Conservation (phyloP, 2,113 vertebrate genomes). For the Sarotherodon lohbergeri region DNA sequence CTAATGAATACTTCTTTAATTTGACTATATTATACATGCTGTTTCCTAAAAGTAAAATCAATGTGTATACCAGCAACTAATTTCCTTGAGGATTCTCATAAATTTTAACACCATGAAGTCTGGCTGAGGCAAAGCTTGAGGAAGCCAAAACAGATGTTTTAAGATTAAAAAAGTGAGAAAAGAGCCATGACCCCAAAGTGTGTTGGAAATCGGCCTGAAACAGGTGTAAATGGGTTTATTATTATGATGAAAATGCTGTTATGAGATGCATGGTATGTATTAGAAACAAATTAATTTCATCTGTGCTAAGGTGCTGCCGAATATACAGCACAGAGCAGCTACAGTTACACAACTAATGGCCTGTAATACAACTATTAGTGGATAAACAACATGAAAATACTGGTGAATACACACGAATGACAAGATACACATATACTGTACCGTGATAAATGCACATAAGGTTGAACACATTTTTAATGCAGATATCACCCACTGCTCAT, state of each 20-base stretch:
- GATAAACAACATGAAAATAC: not conserved
- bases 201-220: constrained; percentile 4
- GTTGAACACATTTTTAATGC: not conserved
- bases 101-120: constrained; percentile 19
- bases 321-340: not conserved
- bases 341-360: not conserved
- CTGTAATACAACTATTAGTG: not conserved
- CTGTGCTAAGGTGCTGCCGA: not conserved
- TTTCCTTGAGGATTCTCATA: constrained; percentile 20
- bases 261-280: not conserved
- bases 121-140: constrained; percentile 8
- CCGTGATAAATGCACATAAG: not conserved
- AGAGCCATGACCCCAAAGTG: constrained; percentile 9
- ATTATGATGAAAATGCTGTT: constrained; percentile 5
- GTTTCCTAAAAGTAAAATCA: constrained; percentile 38
- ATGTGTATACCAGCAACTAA: constrained; percentile 21
- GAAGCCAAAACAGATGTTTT: constrained; percentile 56
- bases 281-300: not conserved
- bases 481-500: not conserved
- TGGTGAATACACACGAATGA: not conserved
- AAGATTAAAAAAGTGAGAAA: constrained; percentile 14
- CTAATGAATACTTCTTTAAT: not conserved
- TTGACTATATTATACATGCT: not conserved
- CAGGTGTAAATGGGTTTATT: constrained; percentile 42
- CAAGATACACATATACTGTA: not conserved